Evolutionary conservation across 2,888 invertebrate genomes (phyloP).

Genomic region (Aproaerema taeniolella): DNA sequence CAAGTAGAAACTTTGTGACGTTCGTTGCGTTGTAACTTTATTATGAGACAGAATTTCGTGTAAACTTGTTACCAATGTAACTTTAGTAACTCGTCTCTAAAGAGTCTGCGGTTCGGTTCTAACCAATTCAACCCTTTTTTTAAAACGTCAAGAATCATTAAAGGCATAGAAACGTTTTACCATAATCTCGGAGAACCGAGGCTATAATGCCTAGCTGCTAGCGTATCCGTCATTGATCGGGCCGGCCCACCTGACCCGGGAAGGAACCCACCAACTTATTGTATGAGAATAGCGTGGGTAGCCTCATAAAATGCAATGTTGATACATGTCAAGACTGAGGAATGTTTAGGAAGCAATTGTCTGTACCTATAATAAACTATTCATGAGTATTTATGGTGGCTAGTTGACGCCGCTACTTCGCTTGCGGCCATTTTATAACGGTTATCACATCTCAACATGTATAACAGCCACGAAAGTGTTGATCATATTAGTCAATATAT

Average conservation of each 20-base stretch:
- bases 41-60: too few relatives aligned
- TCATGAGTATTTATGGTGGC: neutral
- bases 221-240: constrained; percentile 36
- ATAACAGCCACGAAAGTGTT: too few relatives aligned
- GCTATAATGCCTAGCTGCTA: constrained; percentile 32
- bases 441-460: too few relatives aligned
- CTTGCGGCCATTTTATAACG: too few relatives aligned
- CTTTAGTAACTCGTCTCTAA: too few relatives aligned
- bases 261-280: constrained; percentile 23
- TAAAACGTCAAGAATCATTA: constrained; percentile 7
- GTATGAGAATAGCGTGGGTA: constrained; percentile 22
- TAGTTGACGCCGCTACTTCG: too few relatives aligned
- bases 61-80: too few relatives aligned
- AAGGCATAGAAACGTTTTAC: constrained; percentile 5
- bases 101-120: too few relatives aligned
- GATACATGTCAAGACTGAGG: constrained; percentile 11
- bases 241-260: constrained; percentile 26
- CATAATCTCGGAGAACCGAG: constrained; percentile 16
- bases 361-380: neutral
- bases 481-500: too few relatives aligned
- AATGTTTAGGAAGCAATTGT: constrained; percentile 13
- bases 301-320: constrained; percentile 14
- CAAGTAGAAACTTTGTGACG: too few relatives aligned
- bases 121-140: neutral
- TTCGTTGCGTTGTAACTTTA: too few relatives aligned